Base-by-base conservation (phyloP, 2,113 vertebrate species). In the Ifrita kowaldi region DNA sequence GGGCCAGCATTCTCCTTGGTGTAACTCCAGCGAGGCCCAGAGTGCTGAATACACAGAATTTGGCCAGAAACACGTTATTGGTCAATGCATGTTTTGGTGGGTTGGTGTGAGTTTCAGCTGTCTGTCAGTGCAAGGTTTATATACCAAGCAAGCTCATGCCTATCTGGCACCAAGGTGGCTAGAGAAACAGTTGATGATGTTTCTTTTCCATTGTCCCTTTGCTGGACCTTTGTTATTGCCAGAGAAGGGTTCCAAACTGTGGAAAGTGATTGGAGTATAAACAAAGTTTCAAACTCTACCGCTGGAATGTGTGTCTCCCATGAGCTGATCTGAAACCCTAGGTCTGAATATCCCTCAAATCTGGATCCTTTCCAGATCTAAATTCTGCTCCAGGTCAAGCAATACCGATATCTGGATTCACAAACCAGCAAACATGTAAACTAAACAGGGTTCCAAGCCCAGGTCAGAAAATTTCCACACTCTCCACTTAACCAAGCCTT, bases 381-480 rank as follows among this genome's bases (percentile, higher is more conserved):
- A 81, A 56, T 35, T 90, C 41, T 95, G 27, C 16, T 49, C 37
- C 71, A 67, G 37, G 33, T 41, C 3, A 0, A 81, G 56, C 20
- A 64, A 24, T 27, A 33, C 17, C 7, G 6, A 17, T 82, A 59
- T 49, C 56, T 68, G 33, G 16, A 53, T 56, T 89, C 52, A 78
- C 7, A 41, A 60, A 24, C 10, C 35, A 78, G 19, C 27, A 89
- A 91, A 64, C 37, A 62, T 35, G 32, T 37, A 49, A 92, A 71
- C 33, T 28, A 64, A 81, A 7, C 47, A 78, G 70, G 70, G 56
- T 26, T 79, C 7, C 2, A 75, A 79, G 49, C 15, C 84, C 42
- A 69, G 65, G 73, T 59, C 84, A 87, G 76, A 84, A 91, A 64
- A 78, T 92, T 82, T 91, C 84, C 80, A 82, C 63, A 32, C 33